Conservation (phyloP, 2,113 vertebrate genomes). For the Mesocricetus auratus region DNA sequence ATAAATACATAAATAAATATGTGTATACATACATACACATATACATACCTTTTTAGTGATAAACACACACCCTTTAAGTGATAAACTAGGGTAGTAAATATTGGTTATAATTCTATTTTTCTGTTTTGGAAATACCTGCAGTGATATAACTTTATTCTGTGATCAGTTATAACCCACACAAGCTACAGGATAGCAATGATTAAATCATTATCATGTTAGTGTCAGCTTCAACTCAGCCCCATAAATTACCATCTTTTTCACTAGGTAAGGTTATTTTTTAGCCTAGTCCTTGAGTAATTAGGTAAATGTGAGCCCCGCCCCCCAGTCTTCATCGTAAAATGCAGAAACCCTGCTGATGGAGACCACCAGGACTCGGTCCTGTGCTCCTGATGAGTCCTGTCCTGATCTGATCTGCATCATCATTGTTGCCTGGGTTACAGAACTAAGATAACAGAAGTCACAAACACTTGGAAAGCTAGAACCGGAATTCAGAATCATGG, state of each 20-base stretch:
- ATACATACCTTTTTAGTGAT: not conserved
- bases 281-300: conserved; percentile 14
- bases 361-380: conserved; percentile 26
- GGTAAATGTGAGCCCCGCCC: not conserved
- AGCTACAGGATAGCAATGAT: not conserved
- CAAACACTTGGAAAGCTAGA: conserved; percentile 62
- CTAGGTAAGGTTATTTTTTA: conserved; percentile 6
- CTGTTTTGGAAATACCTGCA: not conserved
- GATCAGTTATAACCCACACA: not conserved
- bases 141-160: not conserved
- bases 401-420: conserved; percentile 51
- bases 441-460: conserved; percentile 64
- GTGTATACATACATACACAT: not conserved
- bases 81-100: not conserved
- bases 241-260: not conserved
- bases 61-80: not conserved
- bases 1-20: not conserved
- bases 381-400: not conserved
- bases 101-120: conserved; percentile 49
- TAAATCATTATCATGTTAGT: not conserved
- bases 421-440: conserved; percentile 17
- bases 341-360: not conserved
- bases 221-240: not conserved
- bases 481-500: conserved; percentile 69
- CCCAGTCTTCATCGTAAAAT: not conserved